phyloP scores from a whole-genome alignment of 2,888 invertebrate species.

The Rhagonycha lutea region DNA sequence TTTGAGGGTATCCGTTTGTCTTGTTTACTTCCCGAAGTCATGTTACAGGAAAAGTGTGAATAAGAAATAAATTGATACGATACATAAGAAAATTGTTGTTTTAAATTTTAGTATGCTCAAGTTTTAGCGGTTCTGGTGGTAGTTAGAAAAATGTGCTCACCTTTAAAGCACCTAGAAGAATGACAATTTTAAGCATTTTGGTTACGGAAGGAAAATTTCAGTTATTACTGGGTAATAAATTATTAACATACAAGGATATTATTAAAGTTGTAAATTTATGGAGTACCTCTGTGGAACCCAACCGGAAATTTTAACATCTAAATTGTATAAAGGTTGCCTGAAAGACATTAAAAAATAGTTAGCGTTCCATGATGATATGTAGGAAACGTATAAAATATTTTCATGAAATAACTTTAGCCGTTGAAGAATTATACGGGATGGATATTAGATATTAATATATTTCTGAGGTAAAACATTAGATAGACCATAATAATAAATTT shows the following conservation, averaged over 20 bases:
- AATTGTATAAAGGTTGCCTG: background rate
- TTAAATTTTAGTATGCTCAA: background rate
- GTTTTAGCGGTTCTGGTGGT: background rate
- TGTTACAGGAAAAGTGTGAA: background rate
- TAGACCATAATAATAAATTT: background rate
- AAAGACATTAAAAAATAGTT: background rate
- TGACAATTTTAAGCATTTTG: background rate
- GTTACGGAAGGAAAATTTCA: background rate
- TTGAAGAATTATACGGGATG: background rate
- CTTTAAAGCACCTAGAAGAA: background rate
- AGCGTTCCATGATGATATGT: background rate
- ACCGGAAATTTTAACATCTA: background rate
- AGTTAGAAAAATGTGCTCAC: background rate
- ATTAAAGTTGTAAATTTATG: background rate
- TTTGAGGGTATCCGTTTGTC: background rate
- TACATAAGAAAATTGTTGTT: background rate
- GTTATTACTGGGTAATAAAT: background rate
- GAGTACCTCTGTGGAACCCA: background rate
- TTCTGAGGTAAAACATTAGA: background rate
- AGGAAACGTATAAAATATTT: background rate
- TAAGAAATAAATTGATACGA: background rate
- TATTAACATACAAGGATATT: background rate
- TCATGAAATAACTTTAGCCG: background rate
- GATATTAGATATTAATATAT: background rate
- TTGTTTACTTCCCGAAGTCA: background rate